Base-by-base conservation (phyloP, 2,888 invertebrate species). In the Suillia variegata region DNA sequence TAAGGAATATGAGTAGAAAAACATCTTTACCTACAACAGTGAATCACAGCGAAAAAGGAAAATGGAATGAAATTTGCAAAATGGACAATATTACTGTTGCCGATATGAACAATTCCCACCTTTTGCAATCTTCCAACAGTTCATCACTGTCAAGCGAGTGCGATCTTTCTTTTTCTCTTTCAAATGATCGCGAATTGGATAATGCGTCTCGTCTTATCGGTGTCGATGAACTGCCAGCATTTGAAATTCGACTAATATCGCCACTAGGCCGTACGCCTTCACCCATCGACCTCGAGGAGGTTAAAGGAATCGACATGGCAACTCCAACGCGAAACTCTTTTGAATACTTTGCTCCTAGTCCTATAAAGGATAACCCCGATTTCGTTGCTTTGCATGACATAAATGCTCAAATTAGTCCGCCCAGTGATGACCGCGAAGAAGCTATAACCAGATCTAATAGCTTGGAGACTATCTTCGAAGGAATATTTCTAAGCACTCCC, bases 401-500 rank as follows among this genome's bases (percentile, higher is more conserved):
- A 31, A 78, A 81, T 62, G 77, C 79, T 2, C 78, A 79, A 58
- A 81, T 81, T 6, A 77, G 74, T 63, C 78, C 78, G 18, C 80
- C 78, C 5, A 73, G 64, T 55, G 74, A 76, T 24, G 66, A 61
- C 26, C 63, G 65, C 13, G 61, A 58, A 13, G 49, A 58, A 5
- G 53, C 54, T 3, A 50, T 71, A 2, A 76, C 66, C 59, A 69
- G 64, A 18, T 67, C 66, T 24, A 72, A 67, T 53, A 79, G 74
- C 24, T 65, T 81, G 51, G 81, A 81, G 59, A 81, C 81, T 6
- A 81, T 81, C 55, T 81, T 76, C 48, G 81, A 81, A 64, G 81
- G 78, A 5, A 76, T 81, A 17, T 79, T 81, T 48, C 63, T 81
- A 0, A 71, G 79, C 45, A 81, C 81, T 2, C 80, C 81, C 8